Evolutionary conservation across 2,888 invertebrate genomes (phyloP), one percentile per base, ranked within the genome.

Genomic region (Nomada fabriciana): DNA sequence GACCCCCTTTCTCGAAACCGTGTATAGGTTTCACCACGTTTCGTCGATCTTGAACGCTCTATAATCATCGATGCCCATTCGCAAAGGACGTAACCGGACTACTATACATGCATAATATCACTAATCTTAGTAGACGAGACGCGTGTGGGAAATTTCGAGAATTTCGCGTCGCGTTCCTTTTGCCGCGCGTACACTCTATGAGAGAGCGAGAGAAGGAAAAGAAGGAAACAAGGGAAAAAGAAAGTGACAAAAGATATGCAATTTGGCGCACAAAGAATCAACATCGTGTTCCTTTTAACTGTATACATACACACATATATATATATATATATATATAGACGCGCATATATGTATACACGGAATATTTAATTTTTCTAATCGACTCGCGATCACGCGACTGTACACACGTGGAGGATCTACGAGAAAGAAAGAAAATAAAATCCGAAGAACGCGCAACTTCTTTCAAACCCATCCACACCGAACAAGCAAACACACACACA

Each of bases 251-350:
- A 64, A 23, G 68, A 71, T 55, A 65, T 75, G 69, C 79, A 80
- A 77, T 82, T 79, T 71, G 84, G 84, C 88, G 86, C 88, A 87
- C 84, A 82, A 86, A 78, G 75, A 67, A 84, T 86, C 68, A 65
- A 78, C 72, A 64, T 85, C 85, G 79, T 79, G 79, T 84, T 84
- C 76, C 80, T 80, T 80, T 68, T 70, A 73, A 75, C 69, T 59
- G 52, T 74, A 78, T 63, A 74, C 71, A 65, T 57, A 57, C 68
- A 63, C 68, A 60, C 67, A 61, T 60, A 59, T 52, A 55, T 23
- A 15, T 20, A 64, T n/a, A 64, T 50, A 50, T 64, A 57, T 42
- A 59, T 20, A 25, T 29, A 63, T 64, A 73, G 52, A 60, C 74
- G 59, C 81, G 50, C 65, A 71, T 59, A 59, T 42, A 47, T 25